Base-by-base conservation (phyloP, 2,888 invertebrate species). In the Mycalesis mineus region DNA sequence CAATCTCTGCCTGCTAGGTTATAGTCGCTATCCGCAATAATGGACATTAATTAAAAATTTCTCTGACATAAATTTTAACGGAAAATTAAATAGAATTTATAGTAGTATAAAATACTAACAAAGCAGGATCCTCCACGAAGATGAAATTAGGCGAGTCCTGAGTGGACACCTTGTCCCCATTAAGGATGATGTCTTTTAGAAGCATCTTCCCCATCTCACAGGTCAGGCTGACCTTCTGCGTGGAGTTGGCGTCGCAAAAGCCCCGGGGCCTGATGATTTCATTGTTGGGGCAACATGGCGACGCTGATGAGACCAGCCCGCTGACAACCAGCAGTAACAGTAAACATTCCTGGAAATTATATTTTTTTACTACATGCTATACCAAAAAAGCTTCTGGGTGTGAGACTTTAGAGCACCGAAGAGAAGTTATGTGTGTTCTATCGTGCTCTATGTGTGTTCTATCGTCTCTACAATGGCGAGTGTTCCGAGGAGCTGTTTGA, bases 141-240 rank as follows among this genome's bases (percentile, higher is more conserved):
- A 81, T 68, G 55, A 71, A 84, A 7, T 66, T 68, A 0, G 87
- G 85, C 0, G 85, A 63, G 58, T 89, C 88, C 36, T 66, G 61
- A 0, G 88, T 87, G 15, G 81, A 80, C 1, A 89, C 71, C 62
- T 82, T 85, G 55, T 78, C 71, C 1, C 82, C 87, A 0, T 71
- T 70, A 0, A 88, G 53, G 28, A 83, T 68, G 11, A 84, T 69
- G 22, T 89, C 80, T 39, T 65, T 76, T 0, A 89, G 75, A 0
- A 88, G 68, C 75, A 86, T 74, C 1, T 76, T 75, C 0, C 88
- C 87, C 11, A 70, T 56, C 5, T 78, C 65, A 67, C 88, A 89
- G 62, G 78, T 79, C 62, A 85, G 65, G 15, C 60, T 64, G 14
- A 73, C 65, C 40, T 64, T 62, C 2, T 54, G 62, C 29, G 72